Evolutionary conservation across 2,888 invertebrate genomes (phyloP).

Genomic region (Drosophila nr. fundita): DNA sequence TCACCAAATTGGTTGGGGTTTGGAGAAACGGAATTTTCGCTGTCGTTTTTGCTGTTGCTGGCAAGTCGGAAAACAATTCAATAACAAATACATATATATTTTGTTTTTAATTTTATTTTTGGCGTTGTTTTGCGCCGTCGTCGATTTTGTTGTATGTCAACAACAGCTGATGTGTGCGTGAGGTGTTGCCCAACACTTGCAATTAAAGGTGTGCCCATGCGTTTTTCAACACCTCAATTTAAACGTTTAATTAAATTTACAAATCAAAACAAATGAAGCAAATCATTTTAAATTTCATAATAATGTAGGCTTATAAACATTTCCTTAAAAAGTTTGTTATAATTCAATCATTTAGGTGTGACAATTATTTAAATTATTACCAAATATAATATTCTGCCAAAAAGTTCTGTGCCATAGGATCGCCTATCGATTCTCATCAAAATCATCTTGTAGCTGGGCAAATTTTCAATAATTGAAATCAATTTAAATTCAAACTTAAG

Average conservation of each 20-base stretch:
- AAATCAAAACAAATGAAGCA: background rate
- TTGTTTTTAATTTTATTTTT: conserved; percentile 15
- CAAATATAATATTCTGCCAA: background rate
- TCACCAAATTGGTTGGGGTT: background rate
- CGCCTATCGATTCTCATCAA: background rate
- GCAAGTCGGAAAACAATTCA: background rate
- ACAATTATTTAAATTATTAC: background rate
- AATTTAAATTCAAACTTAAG: conserved; percentile 24
- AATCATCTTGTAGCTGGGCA: conserved; percentile 21
- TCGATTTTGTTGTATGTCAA: conserved; percentile 38
- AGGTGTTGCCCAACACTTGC: conserved; percentile 20
- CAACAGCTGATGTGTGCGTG: conserved; percentile 53
- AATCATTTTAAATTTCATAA: background rate
- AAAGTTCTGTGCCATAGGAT: background rate
- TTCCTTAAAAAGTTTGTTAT: background rate
- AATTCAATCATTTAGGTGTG: background rate
- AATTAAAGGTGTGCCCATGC: conserved; percentile 1
- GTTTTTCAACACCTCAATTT: conserved; percentile 20
- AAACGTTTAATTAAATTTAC: conserved; percentile 12
- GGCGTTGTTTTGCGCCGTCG: conserved; percentile 46
- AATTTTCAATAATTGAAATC: conserved; percentile 29
- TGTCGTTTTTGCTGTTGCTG: conserved; percentile 11
- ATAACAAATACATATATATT: conserved; percentile 4
- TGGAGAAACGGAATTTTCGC: background rate
- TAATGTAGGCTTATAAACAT: background rate